Evolutionary conservation across 2,888 invertebrate genomes (phyloP).

Genomic region (Pocota personata): DNA sequence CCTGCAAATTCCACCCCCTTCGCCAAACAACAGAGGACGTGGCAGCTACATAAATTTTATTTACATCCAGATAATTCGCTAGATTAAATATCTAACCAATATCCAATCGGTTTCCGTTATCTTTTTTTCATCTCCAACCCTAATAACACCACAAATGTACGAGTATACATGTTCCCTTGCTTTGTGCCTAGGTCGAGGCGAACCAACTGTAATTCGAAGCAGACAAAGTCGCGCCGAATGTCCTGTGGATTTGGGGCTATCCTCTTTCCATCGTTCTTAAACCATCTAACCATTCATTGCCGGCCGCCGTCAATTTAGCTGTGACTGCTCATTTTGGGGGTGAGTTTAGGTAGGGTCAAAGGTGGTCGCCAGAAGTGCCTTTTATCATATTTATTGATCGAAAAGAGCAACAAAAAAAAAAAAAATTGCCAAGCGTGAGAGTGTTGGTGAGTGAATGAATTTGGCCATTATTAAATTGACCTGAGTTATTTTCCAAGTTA

Average conservation of each 20-base stretch:
- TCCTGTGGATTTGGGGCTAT: background rate
- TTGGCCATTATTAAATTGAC: constrained; percentile 2
- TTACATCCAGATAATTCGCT: constrained; percentile 23
- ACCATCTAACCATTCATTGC: too few species aligned
- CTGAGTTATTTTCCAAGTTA: background rate
- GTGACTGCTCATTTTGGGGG: background rate
- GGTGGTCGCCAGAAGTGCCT: background rate
- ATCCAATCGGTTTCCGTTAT: constrained; percentile 39
- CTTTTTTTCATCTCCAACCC: constrained; percentile 9
- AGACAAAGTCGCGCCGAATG: background rate
- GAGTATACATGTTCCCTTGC: background rate
- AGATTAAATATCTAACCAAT: constrained; percentile 39
- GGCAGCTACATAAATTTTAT: constrained; percentile 19
- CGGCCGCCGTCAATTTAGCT: background rate
- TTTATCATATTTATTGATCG: constrained; percentile 31
- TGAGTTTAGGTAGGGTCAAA: background rate
- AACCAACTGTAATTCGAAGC: background rate
- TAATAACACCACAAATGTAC: background rate
- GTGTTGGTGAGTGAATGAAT: background rate
- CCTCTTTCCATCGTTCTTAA: background rate
- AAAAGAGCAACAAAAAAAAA: background rate
- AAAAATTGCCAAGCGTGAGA: background rate
- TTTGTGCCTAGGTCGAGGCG: background rate
- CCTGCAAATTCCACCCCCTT: background rate
- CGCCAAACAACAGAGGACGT: background rate